Conservation (phyloP, 2,797 vertebrate genomes). For the Menidia menidia region DNA sequence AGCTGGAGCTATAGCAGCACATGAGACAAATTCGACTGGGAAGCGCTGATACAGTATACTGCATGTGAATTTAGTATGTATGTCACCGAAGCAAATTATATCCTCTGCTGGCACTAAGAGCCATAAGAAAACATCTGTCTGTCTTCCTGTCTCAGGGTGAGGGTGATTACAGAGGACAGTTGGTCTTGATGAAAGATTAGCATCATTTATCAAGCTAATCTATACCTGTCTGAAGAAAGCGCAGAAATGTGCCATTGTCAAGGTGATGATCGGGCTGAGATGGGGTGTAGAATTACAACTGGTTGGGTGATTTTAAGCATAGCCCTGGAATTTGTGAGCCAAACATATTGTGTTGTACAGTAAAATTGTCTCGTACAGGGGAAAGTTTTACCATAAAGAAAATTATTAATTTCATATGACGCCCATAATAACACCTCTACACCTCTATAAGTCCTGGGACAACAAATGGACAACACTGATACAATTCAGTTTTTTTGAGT, state of each 20-base stretch:
- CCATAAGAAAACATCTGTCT: slow-evolving; percentile 19
- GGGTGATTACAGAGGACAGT: slow-evolving; percentile 60
- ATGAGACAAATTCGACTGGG: background rate
- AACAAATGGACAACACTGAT: no score
- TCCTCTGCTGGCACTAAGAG: slow-evolving; percentile 22
- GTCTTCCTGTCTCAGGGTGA: slow-evolving; percentile 46
- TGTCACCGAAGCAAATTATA: slow-evolving; percentile 19
- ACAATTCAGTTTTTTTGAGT: no score
- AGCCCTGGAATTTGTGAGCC: slow-evolving; percentile 55
- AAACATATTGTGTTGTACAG: slow-evolving; percentile 46
- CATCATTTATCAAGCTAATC: slow-evolving; percentile 62
- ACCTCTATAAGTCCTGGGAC: no score
- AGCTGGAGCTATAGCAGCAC: background rate
- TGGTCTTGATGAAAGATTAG: slow-evolving; percentile 55
- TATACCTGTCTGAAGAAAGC: slow-evolving; percentile 53
- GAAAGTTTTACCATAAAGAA: slow-evolving; percentile 48
- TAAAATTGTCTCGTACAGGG: slow-evolving; percentile 34
- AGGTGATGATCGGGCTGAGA: slow-evolving; percentile 46
- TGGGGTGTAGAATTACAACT: slow-evolving; percentile 58
- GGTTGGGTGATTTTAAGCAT: slow-evolving; percentile 59
- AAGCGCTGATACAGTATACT: background rate
- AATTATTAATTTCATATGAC: slow-evolving; percentile 41
- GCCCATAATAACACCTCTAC: no score
- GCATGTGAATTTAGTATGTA: background rate
- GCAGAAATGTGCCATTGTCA: slow-evolving; percentile 55